Base-by-base conservation (phyloP, 2,797 vertebrate genomes). In the Anabas testudineus region DNA sequence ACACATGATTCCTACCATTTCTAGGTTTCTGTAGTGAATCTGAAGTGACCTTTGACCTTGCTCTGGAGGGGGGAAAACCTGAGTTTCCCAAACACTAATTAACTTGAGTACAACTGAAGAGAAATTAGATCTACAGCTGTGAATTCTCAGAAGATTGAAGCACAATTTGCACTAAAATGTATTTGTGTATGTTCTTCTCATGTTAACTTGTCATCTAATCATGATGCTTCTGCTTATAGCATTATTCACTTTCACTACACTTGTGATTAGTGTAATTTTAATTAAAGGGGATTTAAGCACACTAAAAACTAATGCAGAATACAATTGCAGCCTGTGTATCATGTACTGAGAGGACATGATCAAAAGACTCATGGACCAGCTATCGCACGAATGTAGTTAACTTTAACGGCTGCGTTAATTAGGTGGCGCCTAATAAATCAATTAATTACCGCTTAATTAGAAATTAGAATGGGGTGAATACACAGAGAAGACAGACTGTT, bases 381-480 rank as follows among this genome's bases (percentile, higher is more conserved):
- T 19, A 71, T 28, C 43, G 49, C 46, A 24, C 16, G 16, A 26
- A 41, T 71, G 69, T 49, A 45, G 67, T 80, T 80, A 65, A 60
- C 67, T 58, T 48, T 42, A 61, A 13, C 19, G n/a, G 52, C 55
- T 72, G 65, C 39, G 10, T 55, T 74, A 71, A 84, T 84, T 82
- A 77, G 86, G 66, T 70, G 32, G 48, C 71, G 59, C 36, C 56
- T 67, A 71, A 80, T 77, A 81, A 83, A 68, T 53, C 56, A 64
- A 82, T 84, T 87, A 78, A 87, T 85, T 73, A 73, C 5, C 43
- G 18, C 58, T 76, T 87, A 83, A 88, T 87, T 85, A 9, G 26
- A 49, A 1, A 32, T 19, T 8, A 10, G 42, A n/a, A 1, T 7
- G 7, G 42, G 41, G 66, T 6, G 53, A 51, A 71, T 19, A 48